Conservation (phyloP, 64 coral and sea anemone genomes). For the Anthopleura sola region DNA sequence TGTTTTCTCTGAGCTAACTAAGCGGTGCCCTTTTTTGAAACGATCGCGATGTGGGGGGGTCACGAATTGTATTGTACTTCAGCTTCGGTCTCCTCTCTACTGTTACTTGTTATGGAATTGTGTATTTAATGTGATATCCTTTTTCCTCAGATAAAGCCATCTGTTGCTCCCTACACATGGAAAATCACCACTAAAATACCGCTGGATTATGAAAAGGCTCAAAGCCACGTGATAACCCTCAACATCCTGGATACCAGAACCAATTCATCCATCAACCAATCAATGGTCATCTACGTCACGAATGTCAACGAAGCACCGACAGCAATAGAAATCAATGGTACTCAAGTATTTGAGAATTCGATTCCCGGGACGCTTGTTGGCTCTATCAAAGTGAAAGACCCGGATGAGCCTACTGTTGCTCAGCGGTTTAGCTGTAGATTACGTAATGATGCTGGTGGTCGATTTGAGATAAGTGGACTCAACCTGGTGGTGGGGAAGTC, state of each 20-base stretch:
- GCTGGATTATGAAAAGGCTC: constrained; percentile 24
- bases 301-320: constrained; percentile 81
- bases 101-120: too few relatives aligned
- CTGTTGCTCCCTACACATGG: too few relatives aligned
- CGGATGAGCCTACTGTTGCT: constrained; percentile 45
- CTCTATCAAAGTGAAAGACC: constrained; percentile 59
- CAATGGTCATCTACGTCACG: constrained; percentile 62
- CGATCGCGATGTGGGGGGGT: too few relatives aligned
- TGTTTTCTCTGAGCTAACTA: too few relatives aligned
- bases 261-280: constrained; percentile 57
- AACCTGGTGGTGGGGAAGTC: constrained; percentile 39
- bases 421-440: constrained; percentile 64
- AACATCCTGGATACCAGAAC: constrained; percentile 40
- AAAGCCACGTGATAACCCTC: constrained; percentile 37
- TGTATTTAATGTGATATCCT: too few relatives aligned
- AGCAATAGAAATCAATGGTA: constrained; percentile 36
- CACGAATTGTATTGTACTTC: too few relatives aligned
- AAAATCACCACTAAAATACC: too few relatives aligned
- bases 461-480: constrained; percentile 58
- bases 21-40: too few relatives aligned
- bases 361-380: constrained; percentile 41
- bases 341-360: constrained; percentile 53
- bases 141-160: too few relatives aligned
- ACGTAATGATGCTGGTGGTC: constrained; percentile 66
- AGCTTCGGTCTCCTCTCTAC: too few relatives aligned